Base-by-base conservation (phyloP, 1,140 invertebrate genomes). In the Centruroides sculpturatus region DNA sequence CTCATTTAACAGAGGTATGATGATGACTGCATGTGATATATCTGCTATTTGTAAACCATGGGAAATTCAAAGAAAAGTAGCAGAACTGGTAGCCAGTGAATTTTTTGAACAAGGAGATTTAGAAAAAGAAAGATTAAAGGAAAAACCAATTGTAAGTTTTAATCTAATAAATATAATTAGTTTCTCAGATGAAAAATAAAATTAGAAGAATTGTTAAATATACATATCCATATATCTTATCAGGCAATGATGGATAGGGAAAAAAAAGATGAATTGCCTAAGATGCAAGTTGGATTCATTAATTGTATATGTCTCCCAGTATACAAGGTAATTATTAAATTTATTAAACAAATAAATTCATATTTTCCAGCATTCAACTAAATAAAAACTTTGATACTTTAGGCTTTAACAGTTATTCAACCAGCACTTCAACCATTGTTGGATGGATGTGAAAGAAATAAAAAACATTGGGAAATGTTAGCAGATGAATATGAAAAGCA, bases 71-170 rank as follows among this genome's bases (percentile, higher is more conserved):
- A 85, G 89, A 67, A 81, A 78, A 75, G 76, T 93, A 5, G 92
- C 92, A 4, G 89, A 92, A 68, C 77, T 96, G 54, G 92, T 97
- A 12, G 90, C 90, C 50, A 87, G 85, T 63, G 92, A 97, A 76
- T 97, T 98, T 78, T 97, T 96, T 76, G 83, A 94, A 65, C 92
- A 96, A 75, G 92, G 93, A 36, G 92, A 96, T 72, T 83, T 92
- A 66, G 90, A 93, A 76, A 81, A 87, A 67, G 80, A 86, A 70
- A 82, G 90, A 74, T 76, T 93, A 34, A 86, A 89, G 59, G 83
- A 92, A 57, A 86, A 85, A 61, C 90, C 89, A 23, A 89, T 89
- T 71, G 89, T 91, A 77, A 82, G 82, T 79, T 60, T 10, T 3
- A 2, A 46, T 53, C 9, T n/a, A 12, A 8, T 7, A 36, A 11